Conservation (phyloP, 2,113 vertebrate genomes). For the Bambusicola thoracicus region DNA sequence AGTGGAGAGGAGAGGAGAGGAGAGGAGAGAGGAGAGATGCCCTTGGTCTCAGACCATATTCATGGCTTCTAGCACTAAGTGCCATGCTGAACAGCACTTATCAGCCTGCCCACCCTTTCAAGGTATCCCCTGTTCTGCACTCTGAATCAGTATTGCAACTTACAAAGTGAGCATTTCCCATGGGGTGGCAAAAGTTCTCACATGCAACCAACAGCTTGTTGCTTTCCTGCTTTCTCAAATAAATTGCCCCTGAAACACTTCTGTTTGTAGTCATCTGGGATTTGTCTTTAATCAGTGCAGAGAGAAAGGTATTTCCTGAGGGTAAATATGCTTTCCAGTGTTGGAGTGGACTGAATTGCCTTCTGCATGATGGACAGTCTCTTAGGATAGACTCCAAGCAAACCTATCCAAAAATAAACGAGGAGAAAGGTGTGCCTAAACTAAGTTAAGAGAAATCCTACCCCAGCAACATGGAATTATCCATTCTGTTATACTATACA, state of each 20-base stretch:
- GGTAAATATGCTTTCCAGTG: not conserved
- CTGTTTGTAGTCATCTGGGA: not conserved
- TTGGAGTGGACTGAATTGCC: not conserved
- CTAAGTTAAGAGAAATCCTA: not conserved
- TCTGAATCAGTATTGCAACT: not conserved
- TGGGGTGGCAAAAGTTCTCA: not conserved
- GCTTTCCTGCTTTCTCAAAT: not conserved
- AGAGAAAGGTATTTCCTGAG: not conserved
- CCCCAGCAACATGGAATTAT: not conserved
- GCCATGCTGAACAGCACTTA: not conserved
- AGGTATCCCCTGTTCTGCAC: rapidly evolving
- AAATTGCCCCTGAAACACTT: not conserved
- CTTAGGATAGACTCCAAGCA: not conserved
- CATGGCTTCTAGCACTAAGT: not conserved
- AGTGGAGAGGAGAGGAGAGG: not conserved
- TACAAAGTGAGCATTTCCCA: not conserved
- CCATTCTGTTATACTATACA: not conserved
- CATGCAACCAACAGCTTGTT: not conserved
- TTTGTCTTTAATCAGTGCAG: not conserved
- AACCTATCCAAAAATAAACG: not conserved
- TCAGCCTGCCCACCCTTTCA: rapidly evolving
- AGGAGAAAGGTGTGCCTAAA: not conserved
- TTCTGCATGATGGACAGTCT: not conserved
- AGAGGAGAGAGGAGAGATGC: too few relatives aligned
- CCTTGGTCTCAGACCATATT: not conserved